Evolutionary conservation across 2,797 vertebrate genomes (phyloP).

Genomic region (Rhinophrynus dorsalis): DNA sequence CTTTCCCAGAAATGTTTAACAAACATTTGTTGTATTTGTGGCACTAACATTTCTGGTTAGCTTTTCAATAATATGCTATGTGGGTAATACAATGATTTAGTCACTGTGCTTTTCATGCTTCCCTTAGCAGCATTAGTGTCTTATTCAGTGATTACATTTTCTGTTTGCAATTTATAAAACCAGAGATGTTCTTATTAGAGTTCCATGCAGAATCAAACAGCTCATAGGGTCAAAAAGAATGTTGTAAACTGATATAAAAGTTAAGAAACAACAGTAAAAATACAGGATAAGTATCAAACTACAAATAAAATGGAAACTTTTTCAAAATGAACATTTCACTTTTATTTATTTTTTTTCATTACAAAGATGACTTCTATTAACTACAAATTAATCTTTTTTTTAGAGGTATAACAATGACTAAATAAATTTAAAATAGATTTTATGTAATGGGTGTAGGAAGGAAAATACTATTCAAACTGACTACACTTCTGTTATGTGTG

Average conservation of each 20-base stretch:
- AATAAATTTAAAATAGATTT: conserved; percentile 48
- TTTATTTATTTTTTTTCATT: background rate
- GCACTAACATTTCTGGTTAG: too few species aligned
- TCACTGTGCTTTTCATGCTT: too few species aligned
- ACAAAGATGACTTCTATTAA: conserved; percentile 5
- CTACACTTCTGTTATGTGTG: conserved; percentile 46
- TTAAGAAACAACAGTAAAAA: background rate
- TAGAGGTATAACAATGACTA: conserved; percentile 18
- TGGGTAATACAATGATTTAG: too few species aligned
- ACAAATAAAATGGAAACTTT: too few species aligned
- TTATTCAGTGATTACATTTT: background rate
- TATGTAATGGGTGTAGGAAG: conserved; percentile 48
- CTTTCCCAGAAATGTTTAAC: too few species aligned
- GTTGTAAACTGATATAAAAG: background rate
- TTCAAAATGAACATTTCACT: too few species aligned
- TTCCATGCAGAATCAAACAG: background rate
- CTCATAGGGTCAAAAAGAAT: background rate
- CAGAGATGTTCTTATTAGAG: too few species aligned
- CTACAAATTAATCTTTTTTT: conserved; percentile 3
- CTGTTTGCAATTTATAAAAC: background rate
- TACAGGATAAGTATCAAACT: background rate
- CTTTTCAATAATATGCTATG: too few species aligned
- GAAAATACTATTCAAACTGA: conserved; percentile 44
- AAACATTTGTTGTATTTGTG: too few species aligned
- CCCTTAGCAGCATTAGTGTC: too few species aligned